Conservation (phyloP, 2,113 vertebrate species). For the Antennarius striatus region DNA sequence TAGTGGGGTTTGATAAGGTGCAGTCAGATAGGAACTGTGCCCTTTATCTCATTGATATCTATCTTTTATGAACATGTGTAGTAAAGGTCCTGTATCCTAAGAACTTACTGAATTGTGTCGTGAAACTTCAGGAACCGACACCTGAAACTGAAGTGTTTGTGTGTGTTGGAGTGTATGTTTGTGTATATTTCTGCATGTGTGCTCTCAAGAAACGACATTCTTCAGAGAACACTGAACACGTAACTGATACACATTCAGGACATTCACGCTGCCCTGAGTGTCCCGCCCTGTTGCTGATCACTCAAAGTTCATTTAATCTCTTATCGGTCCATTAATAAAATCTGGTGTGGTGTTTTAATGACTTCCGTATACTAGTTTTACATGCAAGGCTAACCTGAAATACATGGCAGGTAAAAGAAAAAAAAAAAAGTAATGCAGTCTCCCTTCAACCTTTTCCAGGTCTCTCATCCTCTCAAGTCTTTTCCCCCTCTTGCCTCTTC, state of each 20-base stretch:
- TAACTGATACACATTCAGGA: slow-evolving; percentile 18
- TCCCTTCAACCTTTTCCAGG: slow-evolving; percentile 9
- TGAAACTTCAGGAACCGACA: slow-evolving; percentile 44
- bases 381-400: neutral
- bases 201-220: slow-evolving; percentile 8
- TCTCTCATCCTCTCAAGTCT: slow-evolving; percentile 46
- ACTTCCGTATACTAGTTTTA: too few relatives aligned
- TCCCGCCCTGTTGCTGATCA: neutral
- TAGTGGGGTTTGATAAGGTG: slow-evolving; percentile 7
- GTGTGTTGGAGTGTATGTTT: slow-evolving; percentile 14
- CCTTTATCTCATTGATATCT: slow-evolving; percentile 33
- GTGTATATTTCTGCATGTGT: slow-evolving; percentile 12
- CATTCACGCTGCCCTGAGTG: neutral
- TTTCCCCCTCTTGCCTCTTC: slow-evolving; percentile 53
- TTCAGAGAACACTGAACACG: slow-evolving; percentile 19
- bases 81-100: neutral
- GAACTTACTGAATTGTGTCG: slow-evolving; percentile 9
- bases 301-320: neutral
- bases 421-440: neutral
- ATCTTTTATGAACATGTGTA: slow-evolving; percentile 57
- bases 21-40: neutral
- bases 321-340: too few relatives aligned
- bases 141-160: slow-evolving; percentile 9
- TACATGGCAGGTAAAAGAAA: neutral
- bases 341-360: too few relatives aligned